Base-by-base conservation (phyloP, 2,797 vertebrate genomes). In the Sardinella longiceps region DNA sequence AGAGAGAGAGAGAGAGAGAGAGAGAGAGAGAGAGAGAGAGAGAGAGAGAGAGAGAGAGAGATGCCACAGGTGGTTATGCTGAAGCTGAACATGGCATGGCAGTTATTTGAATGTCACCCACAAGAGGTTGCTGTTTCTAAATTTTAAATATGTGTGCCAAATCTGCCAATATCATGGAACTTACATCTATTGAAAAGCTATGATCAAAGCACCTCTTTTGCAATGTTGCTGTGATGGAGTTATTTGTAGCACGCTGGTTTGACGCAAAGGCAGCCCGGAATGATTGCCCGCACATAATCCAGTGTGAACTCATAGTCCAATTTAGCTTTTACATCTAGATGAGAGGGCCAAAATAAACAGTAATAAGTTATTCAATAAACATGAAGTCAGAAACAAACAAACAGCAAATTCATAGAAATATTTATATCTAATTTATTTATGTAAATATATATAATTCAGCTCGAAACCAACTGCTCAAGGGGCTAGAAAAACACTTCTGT, bases 1-100 rank as follows among this genome's bases (percentile, higher is more conserved):
- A 4, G 83, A 33, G 63, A 46, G 89, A 81, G 18, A 20, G 43
- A 81, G 3, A 5, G 25, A 46, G 82, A n/a, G 20, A 60, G 46
- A 48, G 7, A 66, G 4, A 83, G 25, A 4, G 4, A 58, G 18
- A 58, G 23, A 20, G 20, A 58, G 4, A 58, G 23, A 23, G 20
- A 58, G 4, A 58, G 23, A 5, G 4, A 58, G 4, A 58, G 20
- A 60, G 20, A 60, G 51, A 20, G 6, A 2, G 9, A 63, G 7
- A 7, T 39, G 11, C 10, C 58, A 63, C n/a, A 23, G 12, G 58
- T 25, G 25, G 58, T n/a, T n/a, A n/a, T n/a, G n/a, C n/a, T n/a
- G n/a, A n/a, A 70, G 28, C 33, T 28, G 12, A 14, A 70, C 12
- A 30, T 70, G 46, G 7, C 46, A 56, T 15, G n/a, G 58, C 10